These are phyloP conservation scores for Oligia latruncula DNA, from an alignment of 2,888 invertebrate genomes.

Conservation along the genomic window DNA sequence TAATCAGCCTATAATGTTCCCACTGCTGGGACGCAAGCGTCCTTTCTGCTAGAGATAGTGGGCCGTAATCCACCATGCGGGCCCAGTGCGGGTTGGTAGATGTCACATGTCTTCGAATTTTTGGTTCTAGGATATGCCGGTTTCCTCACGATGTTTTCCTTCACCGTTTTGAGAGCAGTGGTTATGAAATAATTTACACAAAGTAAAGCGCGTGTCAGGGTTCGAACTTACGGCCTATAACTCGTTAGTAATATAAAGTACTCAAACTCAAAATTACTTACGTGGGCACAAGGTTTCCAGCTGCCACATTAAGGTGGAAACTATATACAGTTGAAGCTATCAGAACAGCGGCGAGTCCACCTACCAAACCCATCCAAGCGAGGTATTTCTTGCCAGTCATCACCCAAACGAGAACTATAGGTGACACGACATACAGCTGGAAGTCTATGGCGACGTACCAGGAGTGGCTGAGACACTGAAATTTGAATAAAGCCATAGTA, in stretches of 20 bases:
- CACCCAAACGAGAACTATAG: constrained; percentile 74
- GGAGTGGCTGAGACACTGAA: constrained; percentile 74
- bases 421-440: constrained; percentile 76
- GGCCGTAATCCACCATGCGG: background rate
- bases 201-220: background rate
- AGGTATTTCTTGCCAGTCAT: constrained; percentile 63
- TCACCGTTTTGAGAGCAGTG: too few relatives aligned
- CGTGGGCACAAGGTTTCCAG: constrained; percentile 47
- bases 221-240: background rate
- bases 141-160: background rate
- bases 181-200: background rate
- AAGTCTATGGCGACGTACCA: constrained; percentile 77
- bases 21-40: too few relatives aligned
- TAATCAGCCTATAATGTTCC: too few relatives aligned
- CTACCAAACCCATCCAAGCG: constrained; percentile 71
- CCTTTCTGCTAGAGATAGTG: background rate
- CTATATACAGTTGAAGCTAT: constrained; percentile 57
- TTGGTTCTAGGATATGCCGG: background rate
- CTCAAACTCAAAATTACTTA: constrained; percentile 34
- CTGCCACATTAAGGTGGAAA: constrained; percentile 54
- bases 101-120: background rate
- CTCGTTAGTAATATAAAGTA: background rate
- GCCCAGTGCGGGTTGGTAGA: background rate
- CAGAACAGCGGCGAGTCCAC: constrained; percentile 50
- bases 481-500: constrained; percentile 30